These are phyloP conservation scores for Rotaria magnacalcarata DNA, from an alignment of 2,888 invertebrate genomes.

Conservation along the genomic window DNA sequence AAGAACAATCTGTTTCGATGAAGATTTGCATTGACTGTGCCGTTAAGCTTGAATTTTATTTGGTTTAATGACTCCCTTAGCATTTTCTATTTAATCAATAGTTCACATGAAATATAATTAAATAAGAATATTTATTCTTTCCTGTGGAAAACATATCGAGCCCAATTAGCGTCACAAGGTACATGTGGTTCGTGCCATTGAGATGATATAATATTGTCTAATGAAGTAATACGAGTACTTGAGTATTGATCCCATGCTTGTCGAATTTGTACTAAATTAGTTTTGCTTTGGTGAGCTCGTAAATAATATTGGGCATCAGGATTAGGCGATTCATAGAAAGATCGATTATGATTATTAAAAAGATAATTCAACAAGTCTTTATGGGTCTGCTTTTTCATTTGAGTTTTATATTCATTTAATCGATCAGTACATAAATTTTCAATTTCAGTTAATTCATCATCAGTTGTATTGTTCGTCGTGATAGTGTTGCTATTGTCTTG, in stretches of 20 bases:
- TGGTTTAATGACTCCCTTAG: too few species aligned
- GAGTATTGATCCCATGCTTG: conserved; percentile 18
- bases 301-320: neutral
- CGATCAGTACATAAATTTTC: neutral
- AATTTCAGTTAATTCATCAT: neutral
- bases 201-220: neutral
- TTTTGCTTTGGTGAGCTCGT: neutral
- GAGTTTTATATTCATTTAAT: neutral
- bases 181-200: neutral
- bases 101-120: too few species aligned
- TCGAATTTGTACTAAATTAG: neutral
- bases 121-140: neutral
- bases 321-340: conserved; percentile 1
- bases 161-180: neutral
- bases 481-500: neutral
- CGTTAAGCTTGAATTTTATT: too few species aligned
- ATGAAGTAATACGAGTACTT: neutral
- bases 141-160: neutral
- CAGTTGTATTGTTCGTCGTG: too few species aligned
- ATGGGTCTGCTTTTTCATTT: neutral
- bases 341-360: neutral
- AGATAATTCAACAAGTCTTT: neutral
- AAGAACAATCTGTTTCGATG: too few species aligned
- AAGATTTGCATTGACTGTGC: too few species aligned
- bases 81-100: too few species aligned